Percentiles rank a stretch among this genome's conserved stretches.
These are phyloP conservation scores for Pogonus chalceus DNA, from an alignment of 1,140 invertebrate genomes.

Conservation along the genomic window DNA sequence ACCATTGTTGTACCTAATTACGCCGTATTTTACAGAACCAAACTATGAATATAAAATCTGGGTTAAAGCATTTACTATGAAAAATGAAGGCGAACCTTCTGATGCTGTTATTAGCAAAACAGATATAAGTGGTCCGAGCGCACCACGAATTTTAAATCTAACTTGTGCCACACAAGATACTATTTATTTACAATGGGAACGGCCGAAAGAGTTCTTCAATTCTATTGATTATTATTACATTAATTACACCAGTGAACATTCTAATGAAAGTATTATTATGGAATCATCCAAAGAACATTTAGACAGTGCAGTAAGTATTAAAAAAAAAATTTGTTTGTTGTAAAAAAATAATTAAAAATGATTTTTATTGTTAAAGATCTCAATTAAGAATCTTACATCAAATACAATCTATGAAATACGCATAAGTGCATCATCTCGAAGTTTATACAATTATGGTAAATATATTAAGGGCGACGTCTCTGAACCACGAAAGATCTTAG, in stretches of 20 bases:
- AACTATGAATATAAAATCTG: constrained; percentile 77
- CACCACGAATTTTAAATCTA: constrained; percentile 69
- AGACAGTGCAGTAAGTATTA: constrained; percentile 49
- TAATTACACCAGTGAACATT: constrained; percentile 47
- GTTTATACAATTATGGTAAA: constrained; percentile 50
- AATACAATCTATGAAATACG: constrained; percentile 65
- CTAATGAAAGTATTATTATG: constrained; percentile 52
- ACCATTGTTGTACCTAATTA: no score
- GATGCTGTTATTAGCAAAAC: constrained; percentile 61
- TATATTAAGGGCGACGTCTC: constrained; percentile 58
- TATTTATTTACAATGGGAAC: constrained; percentile 70
- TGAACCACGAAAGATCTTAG: constrained; percentile 48
- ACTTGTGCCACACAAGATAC: constrained; percentile 69
- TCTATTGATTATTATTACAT: constrained; percentile 73
- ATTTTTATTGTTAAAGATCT: constrained; percentile 44
- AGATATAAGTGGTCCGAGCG: constrained; percentile 69
- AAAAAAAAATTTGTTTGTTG: constrained; percentile 2
- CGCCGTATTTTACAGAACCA: constrained; percentile 62
- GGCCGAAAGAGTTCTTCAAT: constrained; percentile 61
- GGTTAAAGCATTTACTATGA: constrained; percentile 66
- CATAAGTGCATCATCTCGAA: constrained; percentile 58
- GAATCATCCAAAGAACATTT: constrained; percentile 46
- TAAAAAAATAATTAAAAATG: constrained; percentile 2
- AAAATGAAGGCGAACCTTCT: constrained; percentile 63
- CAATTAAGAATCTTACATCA: constrained; percentile 62